Conservation (phyloP, 2,888 invertebrate species). For the Drosophila pseudotakahashii region DNA sequence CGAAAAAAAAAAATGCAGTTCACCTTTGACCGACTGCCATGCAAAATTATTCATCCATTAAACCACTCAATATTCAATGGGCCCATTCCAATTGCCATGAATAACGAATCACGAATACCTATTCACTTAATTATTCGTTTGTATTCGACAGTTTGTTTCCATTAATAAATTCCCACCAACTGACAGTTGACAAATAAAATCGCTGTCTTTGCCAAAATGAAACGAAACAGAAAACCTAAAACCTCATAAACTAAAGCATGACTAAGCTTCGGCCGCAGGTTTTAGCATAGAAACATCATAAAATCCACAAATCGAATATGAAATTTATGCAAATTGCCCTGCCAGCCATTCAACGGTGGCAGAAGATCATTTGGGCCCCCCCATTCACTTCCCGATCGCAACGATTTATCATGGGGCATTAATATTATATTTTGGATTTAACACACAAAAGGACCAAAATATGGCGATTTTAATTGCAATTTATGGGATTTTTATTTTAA, state of each 20-base stretch:
- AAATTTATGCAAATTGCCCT: conserved; percentile 60
- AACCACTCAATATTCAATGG: conserved; percentile 32
- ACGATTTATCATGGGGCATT: conserved; percentile 6
- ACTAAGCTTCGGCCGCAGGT: conserved; percentile 31
- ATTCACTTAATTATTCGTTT: conserved; percentile 38
- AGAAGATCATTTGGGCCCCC: conserved; percentile 37
- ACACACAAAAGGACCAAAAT: neutral
- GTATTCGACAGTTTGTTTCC: conserved; percentile 46
- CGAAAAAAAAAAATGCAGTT: neutral
- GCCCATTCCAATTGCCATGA: conserved; percentile 14
- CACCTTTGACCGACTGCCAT: conserved; percentile 10
- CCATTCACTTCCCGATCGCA: conserved; percentile 11
- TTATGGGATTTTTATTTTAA: neutral
- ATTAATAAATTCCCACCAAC: conserved; percentile 48
- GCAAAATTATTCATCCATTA: conserved; percentile 16
- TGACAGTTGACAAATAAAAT: conserved; percentile 49
- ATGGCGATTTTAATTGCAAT: neutral
- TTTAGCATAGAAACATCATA: conserved; percentile 61
- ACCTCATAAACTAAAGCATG: conserved; percentile 47
- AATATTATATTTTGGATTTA: neutral
- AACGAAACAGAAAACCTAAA: conserved; percentile 19
- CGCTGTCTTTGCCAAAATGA: conserved; percentile 26
- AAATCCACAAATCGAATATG: conserved; percentile 57
- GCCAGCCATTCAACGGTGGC: conserved; percentile 60
- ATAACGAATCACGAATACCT: conserved; percentile 16